Conservation (phyloP, 2,888 invertebrate genomes). For the Anthophora plumipes region DNA sequence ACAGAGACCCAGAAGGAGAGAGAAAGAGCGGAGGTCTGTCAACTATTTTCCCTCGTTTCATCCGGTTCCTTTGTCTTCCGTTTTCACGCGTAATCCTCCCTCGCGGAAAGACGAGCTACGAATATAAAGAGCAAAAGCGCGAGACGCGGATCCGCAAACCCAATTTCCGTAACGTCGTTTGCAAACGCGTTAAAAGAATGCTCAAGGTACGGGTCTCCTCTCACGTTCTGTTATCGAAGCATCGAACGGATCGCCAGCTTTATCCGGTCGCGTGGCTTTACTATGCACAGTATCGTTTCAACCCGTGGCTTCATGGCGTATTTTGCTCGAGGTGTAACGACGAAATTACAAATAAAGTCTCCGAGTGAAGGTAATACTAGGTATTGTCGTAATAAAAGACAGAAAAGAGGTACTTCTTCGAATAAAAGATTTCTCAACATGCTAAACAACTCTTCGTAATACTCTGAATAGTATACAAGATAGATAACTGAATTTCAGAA, state of each 20-base stretch:
- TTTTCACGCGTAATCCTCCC: conserved; percentile 16
- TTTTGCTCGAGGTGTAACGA: background rate
- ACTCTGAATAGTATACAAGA: too few species aligned
- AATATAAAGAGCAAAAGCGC: conserved; percentile 29
- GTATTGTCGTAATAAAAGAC: background rate
- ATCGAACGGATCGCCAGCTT: conserved; percentile 2
- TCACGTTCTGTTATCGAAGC: conserved; percentile 1
- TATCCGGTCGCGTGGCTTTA: background rate
- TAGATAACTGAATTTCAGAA: too few species aligned
- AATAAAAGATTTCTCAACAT: too few species aligned
- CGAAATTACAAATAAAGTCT: background rate
- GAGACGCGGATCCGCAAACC: conserved; percentile 11
- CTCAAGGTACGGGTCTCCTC: background rate
- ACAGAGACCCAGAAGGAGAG: too few species aligned
- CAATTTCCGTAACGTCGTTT: conserved; percentile 56
- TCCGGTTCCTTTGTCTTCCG: conserved; percentile 12
- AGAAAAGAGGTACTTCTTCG: background rate
- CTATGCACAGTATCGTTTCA: background rate
- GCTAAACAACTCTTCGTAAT: too few species aligned
- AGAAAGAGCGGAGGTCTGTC: background rate
- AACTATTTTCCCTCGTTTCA: conserved; percentile 23
- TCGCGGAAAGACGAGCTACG: conserved; percentile 5
- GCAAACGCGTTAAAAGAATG: conserved; percentile 30
- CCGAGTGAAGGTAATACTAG: background rate
- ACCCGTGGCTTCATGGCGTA: too few species aligned